Evolutionary conservation across 2,888 invertebrate species (phyloP), one percentile per base, ranked within the genome.

Genomic region (Thymelicus lineola): DNA sequence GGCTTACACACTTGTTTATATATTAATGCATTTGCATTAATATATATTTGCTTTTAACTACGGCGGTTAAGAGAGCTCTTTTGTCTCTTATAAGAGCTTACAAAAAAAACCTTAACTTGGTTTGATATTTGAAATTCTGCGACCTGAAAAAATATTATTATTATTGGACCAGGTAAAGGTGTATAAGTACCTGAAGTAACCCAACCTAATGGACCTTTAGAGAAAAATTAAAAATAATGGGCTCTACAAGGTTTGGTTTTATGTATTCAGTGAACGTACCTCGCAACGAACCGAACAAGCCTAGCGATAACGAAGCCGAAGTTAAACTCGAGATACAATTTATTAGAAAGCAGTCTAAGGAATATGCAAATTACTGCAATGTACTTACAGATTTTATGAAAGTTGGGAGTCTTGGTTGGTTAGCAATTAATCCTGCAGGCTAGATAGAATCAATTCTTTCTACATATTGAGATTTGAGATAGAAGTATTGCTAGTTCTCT

Each of bases 261-360:
- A 69, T 63, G 63, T 69, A 69, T 69, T 69, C 69, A 57, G 46
- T 38, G 28, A 53, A 20, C 69, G 42, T 58, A 67, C 48, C 58
- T 48, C 50, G 38, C 58, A 48, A 36, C 57, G 62, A 57, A 67
- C 57, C 63, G 58, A 50, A 55, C 45, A 48, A 63, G 48, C 20
- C 48, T 50, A 48, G 69, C 62, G 69, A 69, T 63, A 69, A 69
- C 69, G 69, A 69, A 67, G n/a, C 57, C 53, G 38, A 69, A 69
- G 57, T 69, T 57, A 63, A 58, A 69, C 63, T 63, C n/a, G 42
- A 58, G 57, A 68, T 38, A 62, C n/a, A 69, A 58, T 69, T 69
- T 63, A 61, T 69, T 59, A 69, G 38, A 38, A 63, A 69, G 20
- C 36, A 20, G 28, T 63, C n/a, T 42, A 9, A 28, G 55, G 60